phyloP scores from a whole-genome alignment of 1,140 invertebrate species.

The Drosophila sturtevanti region DNA sequence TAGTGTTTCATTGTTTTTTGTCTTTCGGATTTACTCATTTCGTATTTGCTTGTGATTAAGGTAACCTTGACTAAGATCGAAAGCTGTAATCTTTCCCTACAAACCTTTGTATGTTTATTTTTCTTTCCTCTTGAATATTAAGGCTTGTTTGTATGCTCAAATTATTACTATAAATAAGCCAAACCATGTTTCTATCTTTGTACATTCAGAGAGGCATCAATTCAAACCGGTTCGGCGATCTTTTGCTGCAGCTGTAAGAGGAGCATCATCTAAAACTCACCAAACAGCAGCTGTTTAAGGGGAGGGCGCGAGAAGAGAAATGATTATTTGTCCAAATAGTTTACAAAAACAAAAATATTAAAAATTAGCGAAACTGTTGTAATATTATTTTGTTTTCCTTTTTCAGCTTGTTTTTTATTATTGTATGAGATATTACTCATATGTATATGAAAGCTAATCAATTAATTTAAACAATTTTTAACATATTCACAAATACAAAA shows the following conservation, averaged over 20 bases:
- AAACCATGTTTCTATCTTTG: conserved; percentile 23
- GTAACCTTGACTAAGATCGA: not conserved
- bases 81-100: conserved; percentile 4
- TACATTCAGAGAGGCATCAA: not conserved
- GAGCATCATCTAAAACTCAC: conserved; percentile 14
- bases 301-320: not conserved
- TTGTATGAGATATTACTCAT: no score
- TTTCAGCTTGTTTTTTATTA: no score
- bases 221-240: conserved; percentile 60
- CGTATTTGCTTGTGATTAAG: conserved; percentile 43
- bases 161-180: conserved; percentile 2
- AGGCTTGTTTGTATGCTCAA: not conserved
- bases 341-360: not conserved
- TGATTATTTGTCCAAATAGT: conserved; percentile 1
- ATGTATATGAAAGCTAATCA: conserved; percentile 1
- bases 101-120: not conserved
- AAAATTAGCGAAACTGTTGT: not conserved
- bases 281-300: not conserved
- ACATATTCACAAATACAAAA: not conserved
- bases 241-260: conserved; percentile 32
- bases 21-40: conserved; percentile 33
- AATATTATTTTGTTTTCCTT: not conserved
- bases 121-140: not conserved
- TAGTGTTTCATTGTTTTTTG: conserved; percentile 41
- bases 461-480: not conserved